phyloP scores from a whole-genome alignment of 2,113 vertebrate genomes.

The Malurus cyaneus region DNA sequence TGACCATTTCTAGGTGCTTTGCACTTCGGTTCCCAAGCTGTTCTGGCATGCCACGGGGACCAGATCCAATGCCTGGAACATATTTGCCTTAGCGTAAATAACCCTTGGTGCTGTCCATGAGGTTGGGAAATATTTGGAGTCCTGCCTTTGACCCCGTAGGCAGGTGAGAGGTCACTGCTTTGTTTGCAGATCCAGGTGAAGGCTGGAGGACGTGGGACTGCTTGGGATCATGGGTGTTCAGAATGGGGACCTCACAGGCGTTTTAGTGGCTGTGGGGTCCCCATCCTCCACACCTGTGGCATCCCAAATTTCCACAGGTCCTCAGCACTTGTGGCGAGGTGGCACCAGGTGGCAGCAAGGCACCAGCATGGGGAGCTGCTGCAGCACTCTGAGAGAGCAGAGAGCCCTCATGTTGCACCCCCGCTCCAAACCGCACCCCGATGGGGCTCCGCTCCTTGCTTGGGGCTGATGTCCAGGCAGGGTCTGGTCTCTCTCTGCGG shows the following conservation, averaged over 20 bases:
- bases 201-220: neutral
- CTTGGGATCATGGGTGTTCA: neutral
- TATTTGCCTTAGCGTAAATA: neutral
- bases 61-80: neutral
- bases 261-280: neutral
- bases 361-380: neutral
- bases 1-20: neutral
- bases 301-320: neutral
- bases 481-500: fast-evolving
- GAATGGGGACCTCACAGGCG: neutral
- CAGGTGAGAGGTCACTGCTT: neutral
- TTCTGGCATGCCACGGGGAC: neutral
- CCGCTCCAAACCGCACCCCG: neutral
- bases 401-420: neutral
- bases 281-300: fast-evolving
- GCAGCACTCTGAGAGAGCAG: neutral
- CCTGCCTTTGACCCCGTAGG: neutral
- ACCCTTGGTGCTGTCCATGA: neutral
- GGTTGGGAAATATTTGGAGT: constrained; percentile 37
- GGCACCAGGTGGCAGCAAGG: constrained; percentile 60
- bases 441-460: neutral
- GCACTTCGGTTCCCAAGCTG: neutral
- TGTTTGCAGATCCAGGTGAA: constrained; percentile 13
- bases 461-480: neutral
- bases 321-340: neutral